A percentile compares a stretch with the other conserved stretches of the same genome.
phyloP scores from a whole-genome alignment of 1,140 invertebrate species.

The Steinernema feltiae region DNA sequence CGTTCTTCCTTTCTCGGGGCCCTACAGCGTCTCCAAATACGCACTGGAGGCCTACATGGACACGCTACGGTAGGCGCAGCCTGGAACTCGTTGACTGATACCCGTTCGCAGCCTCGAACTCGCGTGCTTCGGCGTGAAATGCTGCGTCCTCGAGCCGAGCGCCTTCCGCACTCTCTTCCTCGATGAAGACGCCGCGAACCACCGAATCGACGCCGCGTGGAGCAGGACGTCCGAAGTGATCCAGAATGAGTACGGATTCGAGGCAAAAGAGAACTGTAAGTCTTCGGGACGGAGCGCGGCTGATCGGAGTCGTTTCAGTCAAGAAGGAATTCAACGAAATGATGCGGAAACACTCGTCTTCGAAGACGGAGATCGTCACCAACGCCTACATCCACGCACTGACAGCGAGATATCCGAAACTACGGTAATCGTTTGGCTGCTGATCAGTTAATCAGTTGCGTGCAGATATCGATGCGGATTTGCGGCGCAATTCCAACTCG shows the following conservation, averaged over 20 bases:
- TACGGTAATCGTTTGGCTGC: neutral
- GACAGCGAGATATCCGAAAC: neutral
- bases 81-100: too few species aligned
- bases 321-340: neutral
- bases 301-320: neutral
- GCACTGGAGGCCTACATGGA: constrained; percentile 9
- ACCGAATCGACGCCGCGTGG: neutral
- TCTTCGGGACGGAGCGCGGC: neutral
- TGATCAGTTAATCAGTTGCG: neutral
- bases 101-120: neutral
- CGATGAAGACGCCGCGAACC: neutral
- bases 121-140: neutral
- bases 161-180: neutral
- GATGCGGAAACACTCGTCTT: neutral
- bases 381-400: neutral
- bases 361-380: neutral
- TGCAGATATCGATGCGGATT: neutral
- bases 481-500: neutral
- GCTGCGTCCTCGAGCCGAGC: neutral
- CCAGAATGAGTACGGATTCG: neutral
- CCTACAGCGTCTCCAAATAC: neutral
- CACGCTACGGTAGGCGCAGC: neutral
- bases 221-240: neutral
- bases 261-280: neutral
- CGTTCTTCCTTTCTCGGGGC: neutral